A percentile compares a stretch with the other conserved stretches of the same genome.
These are phyloP conservation scores for Hypomecis atomaria DNA, from an alignment of 2,888 invertebrate species.

Conservation along the genomic window DNA sequence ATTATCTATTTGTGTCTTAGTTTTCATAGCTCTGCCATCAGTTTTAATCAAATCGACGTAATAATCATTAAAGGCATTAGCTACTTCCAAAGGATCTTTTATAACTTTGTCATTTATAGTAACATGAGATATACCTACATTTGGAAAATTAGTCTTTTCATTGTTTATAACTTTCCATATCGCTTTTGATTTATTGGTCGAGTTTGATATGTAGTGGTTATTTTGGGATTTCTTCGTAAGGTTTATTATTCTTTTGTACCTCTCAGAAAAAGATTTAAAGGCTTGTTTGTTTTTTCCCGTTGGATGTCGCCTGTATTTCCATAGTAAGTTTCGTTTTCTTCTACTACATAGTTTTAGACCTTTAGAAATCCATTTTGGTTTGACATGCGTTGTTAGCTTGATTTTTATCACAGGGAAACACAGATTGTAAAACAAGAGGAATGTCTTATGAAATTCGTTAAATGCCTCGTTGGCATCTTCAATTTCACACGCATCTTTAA, in stretches of 20 bases:
- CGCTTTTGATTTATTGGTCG: background rate
- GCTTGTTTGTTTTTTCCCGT: background rate
- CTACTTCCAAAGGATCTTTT: background rate
- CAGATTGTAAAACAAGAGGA: background rate
- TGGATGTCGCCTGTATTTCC: background rate
- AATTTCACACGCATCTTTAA: background rate
- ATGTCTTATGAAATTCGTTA: constrained; percentile 1
- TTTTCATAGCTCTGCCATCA: background rate
- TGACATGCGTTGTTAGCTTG: background rate
- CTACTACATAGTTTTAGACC: background rate
- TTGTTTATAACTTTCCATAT: background rate
- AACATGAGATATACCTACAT: background rate
- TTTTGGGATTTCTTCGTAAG: background rate
- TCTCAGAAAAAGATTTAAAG: background rate
- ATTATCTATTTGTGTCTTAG: background rate
- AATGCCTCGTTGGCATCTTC: background rate
- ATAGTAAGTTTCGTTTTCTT: background rate
- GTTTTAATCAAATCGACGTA: background rate
- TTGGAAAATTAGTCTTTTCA: background rate
- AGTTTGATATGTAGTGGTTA: background rate
- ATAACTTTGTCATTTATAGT: background rate
- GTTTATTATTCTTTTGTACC: background rate
- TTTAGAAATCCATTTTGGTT: constrained; percentile 1
- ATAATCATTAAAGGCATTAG: constrained; percentile 2
- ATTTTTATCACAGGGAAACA: background rate